These are phyloP conservation scores for Microtus oregoni DNA, from an alignment of 2,113 vertebrate species.

Conservation along the genomic window DNA sequence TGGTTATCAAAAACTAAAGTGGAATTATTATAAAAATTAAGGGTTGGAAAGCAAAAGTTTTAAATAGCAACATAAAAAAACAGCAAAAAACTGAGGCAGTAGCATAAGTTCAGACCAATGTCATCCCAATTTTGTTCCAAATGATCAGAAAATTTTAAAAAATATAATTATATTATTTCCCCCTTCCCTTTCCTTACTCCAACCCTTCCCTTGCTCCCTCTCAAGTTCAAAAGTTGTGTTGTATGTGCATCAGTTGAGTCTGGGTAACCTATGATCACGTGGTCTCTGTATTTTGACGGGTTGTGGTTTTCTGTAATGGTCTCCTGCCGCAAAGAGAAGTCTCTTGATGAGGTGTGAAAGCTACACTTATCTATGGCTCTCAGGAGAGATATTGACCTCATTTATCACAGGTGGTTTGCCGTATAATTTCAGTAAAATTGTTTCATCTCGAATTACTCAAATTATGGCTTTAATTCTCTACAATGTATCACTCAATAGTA, in stretches of 20 bases:
- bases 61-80: not conserved
- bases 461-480: constrained; percentile 29
- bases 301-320: not conserved
- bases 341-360: not conserved
- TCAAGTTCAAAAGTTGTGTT: not conserved
- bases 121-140: constrained; percentile 12
- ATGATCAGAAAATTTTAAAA: not conserved
- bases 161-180: not conserved
- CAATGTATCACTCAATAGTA: not conserved
- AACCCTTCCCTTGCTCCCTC: not conserved
- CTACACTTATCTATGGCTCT: not conserved
- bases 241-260: not conserved
- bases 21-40: constrained; percentile 24
- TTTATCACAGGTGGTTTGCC: not conserved
- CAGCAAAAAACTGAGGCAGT: not conserved
- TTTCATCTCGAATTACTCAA: not conserved
- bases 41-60: not conserved
- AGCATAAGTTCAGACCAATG: not conserved
- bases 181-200: not conserved
- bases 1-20: not conserved
- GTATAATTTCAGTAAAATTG: constrained; percentile 28
- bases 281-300: not conserved
- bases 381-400: not conserved
- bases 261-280: not conserved
- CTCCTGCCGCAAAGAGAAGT: not conserved